Percentiles rank a stretch among this genome's conserved stretches.
Conservation (phyloP, 1,140 invertebrate genomes). For the Lamellibrachia luymesi region DNA sequence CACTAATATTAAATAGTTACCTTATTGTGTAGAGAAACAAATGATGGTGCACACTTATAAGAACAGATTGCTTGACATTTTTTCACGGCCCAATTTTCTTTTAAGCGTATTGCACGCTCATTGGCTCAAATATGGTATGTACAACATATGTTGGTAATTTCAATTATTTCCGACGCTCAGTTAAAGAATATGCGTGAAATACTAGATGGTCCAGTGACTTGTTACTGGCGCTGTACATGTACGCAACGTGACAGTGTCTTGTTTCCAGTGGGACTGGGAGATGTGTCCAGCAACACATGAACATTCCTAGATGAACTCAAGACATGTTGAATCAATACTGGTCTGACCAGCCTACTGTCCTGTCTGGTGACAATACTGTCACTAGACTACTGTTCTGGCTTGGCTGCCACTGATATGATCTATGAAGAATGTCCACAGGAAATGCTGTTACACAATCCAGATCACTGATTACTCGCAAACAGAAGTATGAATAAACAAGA, state of each 20-base stretch:
- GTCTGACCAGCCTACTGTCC: background rate
- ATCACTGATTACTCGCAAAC: background rate
- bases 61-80: no score
- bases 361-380: background rate
- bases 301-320: background rate
- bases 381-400: background rate
- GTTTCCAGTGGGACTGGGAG: background rate
- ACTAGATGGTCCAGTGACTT: no score
- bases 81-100: no score
- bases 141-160: no score
- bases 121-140: no score
- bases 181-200: no score
- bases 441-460: background rate
- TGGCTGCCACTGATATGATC: background rate
- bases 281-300: background rate
- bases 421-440: background rate
- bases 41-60: no score
- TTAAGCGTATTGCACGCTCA: no score
- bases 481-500: background rate
- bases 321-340: background rate
- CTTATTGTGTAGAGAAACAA: no score
- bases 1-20: no score
- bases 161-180: no score
- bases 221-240: no score
- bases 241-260: background rate